Conservation (phyloP, 2,888 invertebrate genomes). For the Meiosimyza decipiens region DNA sequence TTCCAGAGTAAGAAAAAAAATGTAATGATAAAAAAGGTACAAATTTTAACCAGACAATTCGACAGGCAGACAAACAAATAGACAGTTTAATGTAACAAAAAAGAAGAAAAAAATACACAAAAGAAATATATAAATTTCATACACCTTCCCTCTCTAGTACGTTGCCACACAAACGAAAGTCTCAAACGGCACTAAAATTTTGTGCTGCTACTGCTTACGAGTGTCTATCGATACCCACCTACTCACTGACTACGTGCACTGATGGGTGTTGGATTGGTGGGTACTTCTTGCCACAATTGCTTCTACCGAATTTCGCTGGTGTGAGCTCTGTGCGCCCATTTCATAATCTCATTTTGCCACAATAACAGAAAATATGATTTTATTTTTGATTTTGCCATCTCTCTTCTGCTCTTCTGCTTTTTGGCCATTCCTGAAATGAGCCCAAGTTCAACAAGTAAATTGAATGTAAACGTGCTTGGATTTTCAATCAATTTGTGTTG, state of each 20-base stretch:
- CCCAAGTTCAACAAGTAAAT: constrained; percentile 58
- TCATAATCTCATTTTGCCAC: constrained; percentile 42
- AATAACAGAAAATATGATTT: constrained; percentile 43
- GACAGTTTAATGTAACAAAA: constrained; percentile 14
- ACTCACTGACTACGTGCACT: too few relatives aligned
- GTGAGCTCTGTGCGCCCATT: constrained; percentile 28
- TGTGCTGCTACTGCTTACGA: too few relatives aligned
- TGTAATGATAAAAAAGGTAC: constrained; percentile 6
- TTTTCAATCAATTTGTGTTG: constrained; percentile 49
- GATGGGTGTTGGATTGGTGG: too few relatives aligned
- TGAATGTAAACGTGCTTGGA: constrained; percentile 57
- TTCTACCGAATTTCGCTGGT: too few relatives aligned
- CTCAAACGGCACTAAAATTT: too few relatives aligned
- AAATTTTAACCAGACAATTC: constrained; percentile 10
- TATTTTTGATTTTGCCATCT: constrained; percentile 22
- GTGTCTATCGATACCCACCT: too few relatives aligned
- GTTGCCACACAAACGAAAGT: too few relatives aligned
- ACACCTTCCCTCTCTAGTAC: too few relatives aligned
- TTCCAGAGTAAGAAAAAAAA: background rate
- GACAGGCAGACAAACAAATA: constrained; percentile 4
- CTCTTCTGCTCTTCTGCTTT: background rate
- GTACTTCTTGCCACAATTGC: too few relatives aligned
- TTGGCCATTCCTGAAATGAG: constrained; percentile 36
- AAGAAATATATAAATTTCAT: constrained; percentile 4
- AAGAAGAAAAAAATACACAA: background rate